phyloP scores from a whole-genome alignment of 2,113 vertebrate species.

The Dasyornis broadbenti region DNA sequence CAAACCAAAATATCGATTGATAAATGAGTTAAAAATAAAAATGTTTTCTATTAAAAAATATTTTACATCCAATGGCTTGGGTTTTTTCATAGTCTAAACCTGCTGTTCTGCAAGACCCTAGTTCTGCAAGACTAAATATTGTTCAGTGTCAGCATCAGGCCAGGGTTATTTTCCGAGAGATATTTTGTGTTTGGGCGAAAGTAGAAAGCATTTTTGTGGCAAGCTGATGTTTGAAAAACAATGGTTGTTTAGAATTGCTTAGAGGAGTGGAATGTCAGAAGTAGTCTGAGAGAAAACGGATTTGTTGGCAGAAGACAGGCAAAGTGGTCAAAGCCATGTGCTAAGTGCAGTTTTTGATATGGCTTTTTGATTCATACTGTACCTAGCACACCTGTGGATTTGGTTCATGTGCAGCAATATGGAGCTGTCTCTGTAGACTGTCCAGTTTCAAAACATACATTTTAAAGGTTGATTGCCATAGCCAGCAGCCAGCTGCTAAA shows the following conservation, averaged over 20 bases:
- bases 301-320: conserved; percentile 29
- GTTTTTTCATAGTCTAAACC: not conserved
- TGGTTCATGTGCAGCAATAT: not conserved
- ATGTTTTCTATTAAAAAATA: not conserved
- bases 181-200: conserved; percentile 31
- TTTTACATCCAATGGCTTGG: not conserved
- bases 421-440: not conserved
- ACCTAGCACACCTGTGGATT: not conserved
- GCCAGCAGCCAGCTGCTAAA: not conserved
- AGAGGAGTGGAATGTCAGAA: conserved; percentile 52
- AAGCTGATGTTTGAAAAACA: conserved; percentile 45
- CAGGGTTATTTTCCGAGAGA: not conserved
- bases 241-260: conserved; percentile 52
- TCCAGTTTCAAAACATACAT: not conserved
- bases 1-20: not conserved
- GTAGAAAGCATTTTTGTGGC: conserved; percentile 57
- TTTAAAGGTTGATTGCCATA: not conserved
- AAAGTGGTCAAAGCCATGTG: not conserved
- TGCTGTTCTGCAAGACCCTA: not conserved
- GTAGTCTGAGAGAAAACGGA: conserved; percentile 38
- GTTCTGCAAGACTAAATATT: not conserved
- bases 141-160: not conserved
- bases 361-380: not conserved
- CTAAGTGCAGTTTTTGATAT: not conserved
- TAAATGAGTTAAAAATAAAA: not conserved